Conservation (phyloP, 2,113 vertebrate genomes). For the Thunnus thynnus region DNA sequence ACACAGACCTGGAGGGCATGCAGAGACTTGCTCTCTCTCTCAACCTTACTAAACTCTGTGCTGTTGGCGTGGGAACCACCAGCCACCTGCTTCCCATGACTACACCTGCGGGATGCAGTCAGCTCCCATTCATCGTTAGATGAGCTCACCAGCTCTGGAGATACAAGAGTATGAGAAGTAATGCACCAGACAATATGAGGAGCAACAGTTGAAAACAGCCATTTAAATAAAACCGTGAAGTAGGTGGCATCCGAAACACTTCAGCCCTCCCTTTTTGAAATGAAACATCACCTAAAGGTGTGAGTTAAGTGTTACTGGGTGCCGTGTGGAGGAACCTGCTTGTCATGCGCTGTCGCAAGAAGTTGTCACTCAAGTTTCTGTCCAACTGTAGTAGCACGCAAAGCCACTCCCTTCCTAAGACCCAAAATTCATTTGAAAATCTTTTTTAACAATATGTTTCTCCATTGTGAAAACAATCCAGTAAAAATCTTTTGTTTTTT, state of each 20-base stretch:
- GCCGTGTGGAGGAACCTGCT: conserved; percentile 80
- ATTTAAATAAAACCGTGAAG: neutral
- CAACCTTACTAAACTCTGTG: conserved; percentile 78
- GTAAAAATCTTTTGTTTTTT: neutral
- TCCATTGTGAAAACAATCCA: neutral
- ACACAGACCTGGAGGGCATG: conserved; percentile 85
- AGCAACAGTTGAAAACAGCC: neutral
- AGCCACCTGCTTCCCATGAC: conserved; percentile 95
- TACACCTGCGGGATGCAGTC: conserved; percentile 82
- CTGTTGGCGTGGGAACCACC: conserved; percentile 95
- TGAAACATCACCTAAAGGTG: conserved; percentile 73
- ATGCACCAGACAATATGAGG: no score
- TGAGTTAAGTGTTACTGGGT: conserved; percentile 58
- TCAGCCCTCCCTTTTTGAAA: conserved; percentile 41
- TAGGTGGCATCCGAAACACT: neutral
- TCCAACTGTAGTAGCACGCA: conserved; percentile 60
- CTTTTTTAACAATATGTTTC: neutral
- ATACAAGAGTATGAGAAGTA: neutral
- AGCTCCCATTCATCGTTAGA: conserved; percentile 51
- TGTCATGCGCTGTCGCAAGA: conserved; percentile 85
- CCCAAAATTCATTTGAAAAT: conserved; percentile 43
- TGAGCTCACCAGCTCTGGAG: conserved; percentile 56
- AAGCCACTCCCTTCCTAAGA: conserved; percentile 79
- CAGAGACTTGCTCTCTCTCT: conserved; percentile 86
- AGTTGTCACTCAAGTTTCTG: conserved; percentile 86